Conservation (phyloP, 2,797 vertebrate species). For the Amniataba percoides region DNA sequence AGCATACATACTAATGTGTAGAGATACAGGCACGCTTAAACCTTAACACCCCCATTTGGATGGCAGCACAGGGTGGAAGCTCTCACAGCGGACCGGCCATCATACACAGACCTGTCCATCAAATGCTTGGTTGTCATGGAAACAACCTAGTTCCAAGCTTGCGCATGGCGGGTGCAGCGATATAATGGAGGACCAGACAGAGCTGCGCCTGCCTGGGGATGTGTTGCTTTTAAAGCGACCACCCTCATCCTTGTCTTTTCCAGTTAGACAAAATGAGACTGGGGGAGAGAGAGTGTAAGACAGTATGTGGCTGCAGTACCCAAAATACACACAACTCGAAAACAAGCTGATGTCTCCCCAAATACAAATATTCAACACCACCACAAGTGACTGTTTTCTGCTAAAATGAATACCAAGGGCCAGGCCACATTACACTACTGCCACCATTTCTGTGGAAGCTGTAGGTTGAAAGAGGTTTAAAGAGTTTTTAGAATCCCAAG, state of each 20-base stretch:
- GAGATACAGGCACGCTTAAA: slow-evolving; percentile 37
- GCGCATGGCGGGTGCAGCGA: slow-evolving; percentile 59
- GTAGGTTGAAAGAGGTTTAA: slow-evolving; percentile 42
- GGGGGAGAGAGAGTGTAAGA: slow-evolving; percentile 29
- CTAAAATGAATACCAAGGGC: slow-evolving; percentile 30
- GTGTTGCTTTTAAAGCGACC: slow-evolving; percentile 66
- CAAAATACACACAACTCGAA: slow-evolving; percentile 32
- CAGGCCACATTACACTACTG: slow-evolving; percentile 4
- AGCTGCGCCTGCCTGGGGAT: slow-evolving; percentile 64
- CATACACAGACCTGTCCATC: slow-evolving; percentile 78
- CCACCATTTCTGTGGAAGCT: slow-evolving; percentile 38
- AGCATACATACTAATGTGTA: slow-evolving; percentile 6
- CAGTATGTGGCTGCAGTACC: slow-evolving; percentile 27
- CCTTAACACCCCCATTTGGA: slow-evolving; percentile 34
- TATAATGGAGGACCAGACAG: slow-evolving; percentile 73
- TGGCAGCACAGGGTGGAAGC: slow-evolving; percentile 52
- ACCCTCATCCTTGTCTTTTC: slow-evolving; percentile 60
- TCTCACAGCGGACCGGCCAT: slow-evolving; percentile 63
- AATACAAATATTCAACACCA: neutral
- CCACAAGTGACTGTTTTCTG: slow-evolving; percentile 16
- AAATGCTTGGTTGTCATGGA: slow-evolving; percentile 79
- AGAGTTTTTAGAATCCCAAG: slow-evolving; percentile 48
- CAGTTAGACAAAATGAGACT: slow-evolving; percentile 55
- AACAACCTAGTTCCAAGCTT: slow-evolving; percentile 83
- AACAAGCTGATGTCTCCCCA: slow-evolving; percentile 18